A percentile compares a stretch with the other conserved stretches of the same genome.
phyloP scores from a whole-genome alignment of 1,140 invertebrate species.

The Bombus superbus region DNA sequence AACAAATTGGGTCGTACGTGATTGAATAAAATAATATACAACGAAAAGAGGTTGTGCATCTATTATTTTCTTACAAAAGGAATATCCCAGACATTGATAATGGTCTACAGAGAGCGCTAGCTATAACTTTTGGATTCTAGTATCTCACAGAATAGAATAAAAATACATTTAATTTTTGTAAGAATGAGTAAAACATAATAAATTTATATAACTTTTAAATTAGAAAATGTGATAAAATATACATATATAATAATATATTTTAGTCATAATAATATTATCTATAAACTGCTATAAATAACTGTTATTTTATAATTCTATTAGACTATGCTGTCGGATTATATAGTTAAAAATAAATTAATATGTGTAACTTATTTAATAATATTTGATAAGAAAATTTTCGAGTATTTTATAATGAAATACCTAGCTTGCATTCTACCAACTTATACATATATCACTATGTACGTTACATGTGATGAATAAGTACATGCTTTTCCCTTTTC shows the following conservation, averaged over 20 bases:
- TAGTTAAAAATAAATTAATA: not conserved
- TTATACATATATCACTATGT: not conserved
- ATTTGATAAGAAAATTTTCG: not conserved
- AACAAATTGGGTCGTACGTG: too few relatives aligned
- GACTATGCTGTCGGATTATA: not conserved
- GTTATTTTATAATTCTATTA: not conserved
- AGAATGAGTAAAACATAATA: not conserved
- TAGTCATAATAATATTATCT: not conserved
- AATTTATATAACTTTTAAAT: not conserved
- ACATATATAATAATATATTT: not conserved
- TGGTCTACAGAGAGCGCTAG: slow-evolving; percentile 8
- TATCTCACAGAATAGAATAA: not conserved
- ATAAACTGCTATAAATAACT: not conserved
- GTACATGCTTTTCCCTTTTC: not conserved
- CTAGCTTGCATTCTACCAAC: not conserved
- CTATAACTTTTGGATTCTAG: not conserved
- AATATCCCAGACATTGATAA: not conserved
- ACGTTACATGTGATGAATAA: not conserved
- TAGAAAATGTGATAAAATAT: not conserved
- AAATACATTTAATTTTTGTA: not conserved
- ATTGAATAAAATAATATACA: too few relatives aligned
- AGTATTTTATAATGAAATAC: not conserved
- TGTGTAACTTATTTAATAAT: not conserved
- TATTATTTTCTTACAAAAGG: too few relatives aligned
- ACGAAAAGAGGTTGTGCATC: too few relatives aligned